Conservation (phyloP, 2,113 vertebrate species). For the Elephantulus edwardii region DNA sequence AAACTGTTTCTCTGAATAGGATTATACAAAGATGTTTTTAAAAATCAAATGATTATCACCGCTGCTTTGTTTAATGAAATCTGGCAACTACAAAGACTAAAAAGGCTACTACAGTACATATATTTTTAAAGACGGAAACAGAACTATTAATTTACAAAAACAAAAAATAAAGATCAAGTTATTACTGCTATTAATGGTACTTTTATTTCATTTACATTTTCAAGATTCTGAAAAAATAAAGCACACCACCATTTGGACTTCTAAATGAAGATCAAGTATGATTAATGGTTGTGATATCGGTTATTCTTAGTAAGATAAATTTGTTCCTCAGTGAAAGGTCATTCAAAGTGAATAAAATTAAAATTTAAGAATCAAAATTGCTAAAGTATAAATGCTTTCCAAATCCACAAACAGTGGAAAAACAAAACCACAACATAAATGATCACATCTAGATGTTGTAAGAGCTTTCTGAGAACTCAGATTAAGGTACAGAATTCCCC, state of each 20-base stretch:
- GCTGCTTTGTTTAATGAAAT: conserved; percentile 19
- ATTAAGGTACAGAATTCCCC: background rate
- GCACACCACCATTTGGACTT: background rate
- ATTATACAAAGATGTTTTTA: background rate
- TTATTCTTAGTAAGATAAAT: conserved; percentile 45
- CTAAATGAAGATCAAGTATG: conserved; percentile 11
- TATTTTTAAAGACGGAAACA: background rate
- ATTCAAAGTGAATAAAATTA: conserved; percentile 1
- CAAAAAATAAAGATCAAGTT: conserved; percentile 21
- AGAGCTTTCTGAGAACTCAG: background rate
- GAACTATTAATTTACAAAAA: background rate
- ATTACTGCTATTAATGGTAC: background rate
- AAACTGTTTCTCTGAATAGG: background rate
- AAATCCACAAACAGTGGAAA: conserved; percentile 25
- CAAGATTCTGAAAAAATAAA: conserved; percentile 43
- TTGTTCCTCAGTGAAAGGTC: conserved; percentile 13
- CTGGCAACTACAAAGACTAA: conserved; percentile 8
- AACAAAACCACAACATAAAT: background rate
- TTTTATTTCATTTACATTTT: background rate
- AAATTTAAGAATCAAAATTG: conserved; percentile 28
- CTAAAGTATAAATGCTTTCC: conserved; percentile 3
- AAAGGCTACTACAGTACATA: background rate
- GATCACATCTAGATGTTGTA: background rate
- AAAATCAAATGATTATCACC: conserved; percentile 38
- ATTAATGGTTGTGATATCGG: conserved; percentile 1